phyloP scores from a whole-genome alignment of 2,888 invertebrate genomes.

The Drosophila bunnanda region DNA sequence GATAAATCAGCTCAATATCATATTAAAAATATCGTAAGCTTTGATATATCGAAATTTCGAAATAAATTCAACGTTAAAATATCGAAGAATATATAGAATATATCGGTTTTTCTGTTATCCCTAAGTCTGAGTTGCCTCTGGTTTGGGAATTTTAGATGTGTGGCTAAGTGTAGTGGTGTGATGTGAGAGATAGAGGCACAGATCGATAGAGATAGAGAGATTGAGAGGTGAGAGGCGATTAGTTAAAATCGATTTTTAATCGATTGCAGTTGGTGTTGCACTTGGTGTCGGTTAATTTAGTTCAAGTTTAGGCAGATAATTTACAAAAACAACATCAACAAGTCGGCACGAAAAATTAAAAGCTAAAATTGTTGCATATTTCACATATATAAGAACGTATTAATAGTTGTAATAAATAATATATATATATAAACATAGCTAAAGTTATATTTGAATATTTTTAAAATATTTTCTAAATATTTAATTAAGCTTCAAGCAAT shows the following conservation, averaged over 20 bases:
- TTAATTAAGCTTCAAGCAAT: constrained; percentile 31
- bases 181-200: constrained; percentile 23
- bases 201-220: constrained; percentile 28
- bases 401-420: constrained; percentile 37
- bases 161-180: constrained; percentile 13
- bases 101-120: not conserved
- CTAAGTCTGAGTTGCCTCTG: not conserved
- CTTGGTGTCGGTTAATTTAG: constrained; percentile 44
- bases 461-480: constrained; percentile 17
- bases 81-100: no score
- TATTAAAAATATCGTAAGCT: not conserved
- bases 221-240: constrained; percentile 32
- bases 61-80: no score
- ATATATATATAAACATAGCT: constrained; percentile 24
- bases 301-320: constrained; percentile 78
- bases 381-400: constrained; percentile 43
- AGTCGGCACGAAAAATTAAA: constrained; percentile 48
- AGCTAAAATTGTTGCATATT: constrained; percentile 48
- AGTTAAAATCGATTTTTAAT: constrained; percentile 16
- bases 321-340: constrained; percentile 82
- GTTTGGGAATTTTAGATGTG: not conserved
- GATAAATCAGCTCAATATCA: not conserved
- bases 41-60: not conserved
- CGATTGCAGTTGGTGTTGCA: constrained; percentile 42
- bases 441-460: constrained; percentile 23